These are phyloP conservation scores for Taeniopygia guttata DNA, from an alignment of 2,797 vertebrate species.

Conservation along the genomic window DNA sequence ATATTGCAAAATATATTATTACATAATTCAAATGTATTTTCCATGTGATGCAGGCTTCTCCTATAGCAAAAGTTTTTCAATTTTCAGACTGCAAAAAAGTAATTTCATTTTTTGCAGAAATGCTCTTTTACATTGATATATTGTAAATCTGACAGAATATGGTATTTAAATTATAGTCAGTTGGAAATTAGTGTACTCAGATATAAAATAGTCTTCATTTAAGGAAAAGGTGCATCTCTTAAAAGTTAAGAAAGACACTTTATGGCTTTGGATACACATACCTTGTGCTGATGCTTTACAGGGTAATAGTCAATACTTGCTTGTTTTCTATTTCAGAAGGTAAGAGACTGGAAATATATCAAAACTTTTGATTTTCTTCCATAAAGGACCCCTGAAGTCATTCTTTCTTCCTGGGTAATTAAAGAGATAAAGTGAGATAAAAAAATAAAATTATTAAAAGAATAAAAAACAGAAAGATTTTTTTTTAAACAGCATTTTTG, in stretches of 20 bases:
- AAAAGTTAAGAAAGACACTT: neutral
- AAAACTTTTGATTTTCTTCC: neutral
- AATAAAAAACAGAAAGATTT: neutral
- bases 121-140: neutral
- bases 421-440: neutral
- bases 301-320: neutral
- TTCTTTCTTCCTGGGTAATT: neutral
- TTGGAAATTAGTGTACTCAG: neutral
- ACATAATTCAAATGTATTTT: neutral
- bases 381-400: neutral
- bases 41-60: neutral
- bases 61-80: neutral
- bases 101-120: neutral
- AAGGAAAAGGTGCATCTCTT: neutral
- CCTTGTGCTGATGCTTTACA: neutral
- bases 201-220: neutral
- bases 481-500: neutral
- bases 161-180: neutral
- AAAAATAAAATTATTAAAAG: too few relatives aligned
- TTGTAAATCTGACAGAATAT: neutral
- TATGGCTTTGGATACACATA: neutral
- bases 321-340: neutral
- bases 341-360: neutral
- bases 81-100: neutral
- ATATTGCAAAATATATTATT: neutral